Evolutionary conservation across 1,140 invertebrate genomes (phyloP).

Genomic region (Drusus annulatus): DNA sequence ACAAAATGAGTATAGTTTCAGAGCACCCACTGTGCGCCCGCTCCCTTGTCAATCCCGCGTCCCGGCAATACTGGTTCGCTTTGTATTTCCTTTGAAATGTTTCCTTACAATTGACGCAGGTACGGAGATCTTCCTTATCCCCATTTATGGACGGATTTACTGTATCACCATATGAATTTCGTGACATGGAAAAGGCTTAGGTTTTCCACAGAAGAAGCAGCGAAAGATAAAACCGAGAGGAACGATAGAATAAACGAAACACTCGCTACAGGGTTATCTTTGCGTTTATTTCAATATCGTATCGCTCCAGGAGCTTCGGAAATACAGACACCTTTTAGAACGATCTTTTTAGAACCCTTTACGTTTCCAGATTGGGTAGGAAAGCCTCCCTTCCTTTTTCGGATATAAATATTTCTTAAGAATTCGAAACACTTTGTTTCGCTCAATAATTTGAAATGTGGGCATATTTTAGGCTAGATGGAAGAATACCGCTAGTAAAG

Average conservation of each 20-base stretch:
- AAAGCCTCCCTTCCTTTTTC: no score
- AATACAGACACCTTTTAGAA: conserved; percentile 3
- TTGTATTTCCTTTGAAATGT: conserved; percentile 55
- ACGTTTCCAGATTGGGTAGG: no score
- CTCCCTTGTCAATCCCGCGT: conserved; percentile 23
- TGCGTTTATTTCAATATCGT: conserved; percentile 30
- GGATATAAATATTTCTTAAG: no score
- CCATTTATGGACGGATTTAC: conserved; percentile 58
- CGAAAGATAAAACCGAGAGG: conserved; percentile 23
- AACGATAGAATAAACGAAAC: conserved; percentile 40
- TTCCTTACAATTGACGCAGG: conserved; percentile 56
- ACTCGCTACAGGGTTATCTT: conserved; percentile 12
- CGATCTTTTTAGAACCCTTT: not conserved
- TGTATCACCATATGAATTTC: conserved; percentile 59
- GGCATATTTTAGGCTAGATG: no score
- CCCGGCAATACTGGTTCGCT: conserved; percentile 50
- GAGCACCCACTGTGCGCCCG: no score
- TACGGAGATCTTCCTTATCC: conserved; percentile 48
- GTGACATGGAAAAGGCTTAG: conserved; percentile 58
- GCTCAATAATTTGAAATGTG: no score
- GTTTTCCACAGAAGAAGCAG: conserved; percentile 44
- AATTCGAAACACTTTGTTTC: no score
- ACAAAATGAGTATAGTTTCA: no score
- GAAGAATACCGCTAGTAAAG: no score
- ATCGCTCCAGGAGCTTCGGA: conserved; percentile 28